Evolutionary conservation across 1,140 invertebrate genomes (phyloP).

Genomic region (Pentalonia nigronervosa): DNA sequence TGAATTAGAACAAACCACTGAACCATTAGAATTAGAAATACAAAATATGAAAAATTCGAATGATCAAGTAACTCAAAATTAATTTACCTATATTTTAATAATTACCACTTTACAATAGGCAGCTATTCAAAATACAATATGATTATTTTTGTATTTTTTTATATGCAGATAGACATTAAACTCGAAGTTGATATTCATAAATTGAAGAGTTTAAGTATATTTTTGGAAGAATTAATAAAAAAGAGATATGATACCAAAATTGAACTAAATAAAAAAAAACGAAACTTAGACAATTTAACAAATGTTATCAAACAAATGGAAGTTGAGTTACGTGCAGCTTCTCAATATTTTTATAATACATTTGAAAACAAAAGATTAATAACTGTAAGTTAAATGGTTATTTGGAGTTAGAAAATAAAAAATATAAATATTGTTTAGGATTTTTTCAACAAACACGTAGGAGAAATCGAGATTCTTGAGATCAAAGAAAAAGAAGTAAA

Average conservation of each 20-base stretch:
- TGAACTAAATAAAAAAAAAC: not conserved
- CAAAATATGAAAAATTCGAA: constrained; percentile 81
- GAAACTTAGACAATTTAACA: not conserved
- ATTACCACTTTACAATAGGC: not conserved
- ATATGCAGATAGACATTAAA: constrained; percentile 72
- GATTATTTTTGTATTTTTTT: constrained; percentile 65
- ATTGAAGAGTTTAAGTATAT: not conserved
- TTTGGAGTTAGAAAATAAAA: not conserved
- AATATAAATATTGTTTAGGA: not conserved
- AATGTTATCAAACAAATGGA: not conserved
- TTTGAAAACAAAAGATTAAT: not conserved
- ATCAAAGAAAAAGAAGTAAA: not conserved
- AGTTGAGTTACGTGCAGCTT: constrained; percentile 70
- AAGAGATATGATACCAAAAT: too few relatives aligned
- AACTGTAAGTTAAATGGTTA: not conserved
- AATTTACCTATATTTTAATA: not conserved
- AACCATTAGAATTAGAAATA: constrained; percentile 81
- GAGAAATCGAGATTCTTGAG: not conserved
- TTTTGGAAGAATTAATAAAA: not conserved
- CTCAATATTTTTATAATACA: constrained; percentile 64
- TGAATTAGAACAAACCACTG: constrained; percentile 84
- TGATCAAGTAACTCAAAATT: constrained; percentile 72
- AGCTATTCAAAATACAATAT: not conserved
- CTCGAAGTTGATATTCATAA: not conserved
- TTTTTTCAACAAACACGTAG: not conserved